Conservation (phyloP, 1,140 invertebrate species). For the Drosophila mojavensis region DNA sequence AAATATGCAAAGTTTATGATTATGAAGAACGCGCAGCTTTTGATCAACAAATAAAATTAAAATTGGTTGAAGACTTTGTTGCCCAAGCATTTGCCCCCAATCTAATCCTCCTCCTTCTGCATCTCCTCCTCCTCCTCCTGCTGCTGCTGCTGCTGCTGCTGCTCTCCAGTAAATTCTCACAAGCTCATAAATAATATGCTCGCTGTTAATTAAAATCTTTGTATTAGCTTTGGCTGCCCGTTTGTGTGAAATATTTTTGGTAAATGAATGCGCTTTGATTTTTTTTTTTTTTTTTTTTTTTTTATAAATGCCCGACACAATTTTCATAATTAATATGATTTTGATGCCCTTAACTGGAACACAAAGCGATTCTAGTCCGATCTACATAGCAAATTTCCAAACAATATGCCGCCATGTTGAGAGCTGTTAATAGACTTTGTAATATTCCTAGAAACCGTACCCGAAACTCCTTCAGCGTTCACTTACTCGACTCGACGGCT, state of each 20-base stretch:
- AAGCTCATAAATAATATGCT: constrained; percentile 63
- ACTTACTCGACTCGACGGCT: neutral
- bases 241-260: constrained; percentile 51
- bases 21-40: constrained; percentile 20
- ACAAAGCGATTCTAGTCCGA: neutral
- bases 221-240: constrained; percentile 44
- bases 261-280: constrained; percentile 56
- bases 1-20: constrained; percentile 59
- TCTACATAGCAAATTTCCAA: neutral
- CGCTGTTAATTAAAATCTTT: constrained; percentile 72
- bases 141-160: neutral
- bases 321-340: constrained; percentile 63
- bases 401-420: constrained; percentile 61
- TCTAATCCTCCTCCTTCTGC: neutral
- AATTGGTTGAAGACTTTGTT: constrained; percentile 18
- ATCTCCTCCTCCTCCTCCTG: neutral
- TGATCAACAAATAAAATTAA: constrained; percentile 38
- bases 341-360: constrained; percentile 37
- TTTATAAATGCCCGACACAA: constrained; percentile 55
- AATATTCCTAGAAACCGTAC: constrained; percentile 26
- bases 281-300: constrained; percentile 18
- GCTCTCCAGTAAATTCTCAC: constrained; percentile 9
- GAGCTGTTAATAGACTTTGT: constrained; percentile 49
- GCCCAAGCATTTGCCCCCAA: neutral
- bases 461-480: constrained; percentile 15